Evolutionary conservation across 1,140 invertebrate species (phyloP).

Genomic region (Ceratosolen fusciceps): DNA sequence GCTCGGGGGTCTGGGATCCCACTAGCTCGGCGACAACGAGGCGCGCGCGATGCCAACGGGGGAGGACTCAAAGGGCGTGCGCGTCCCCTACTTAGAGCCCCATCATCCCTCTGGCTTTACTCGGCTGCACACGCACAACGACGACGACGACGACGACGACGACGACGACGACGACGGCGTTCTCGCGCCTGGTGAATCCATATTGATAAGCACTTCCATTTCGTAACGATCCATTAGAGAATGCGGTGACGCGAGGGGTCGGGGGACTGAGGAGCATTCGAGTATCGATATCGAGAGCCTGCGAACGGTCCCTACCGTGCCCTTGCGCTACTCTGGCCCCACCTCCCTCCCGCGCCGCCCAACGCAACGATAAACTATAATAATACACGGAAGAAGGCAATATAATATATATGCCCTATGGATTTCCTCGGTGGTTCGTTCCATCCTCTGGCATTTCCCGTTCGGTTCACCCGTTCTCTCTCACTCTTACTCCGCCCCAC

Average conservation of each 20-base stretch:
- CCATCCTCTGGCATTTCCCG: neutral
- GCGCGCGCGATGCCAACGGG: no score
- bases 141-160: no score
- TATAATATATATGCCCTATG: no score
- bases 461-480: neutral
- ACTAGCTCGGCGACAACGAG: neutral
- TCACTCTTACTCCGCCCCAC: neutral
- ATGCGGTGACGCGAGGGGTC: neutral
- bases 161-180: neutral
- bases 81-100: no score
- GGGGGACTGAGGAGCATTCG: conserved; percentile 10
- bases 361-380: no score
- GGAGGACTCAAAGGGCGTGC: no score
- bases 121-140: no score
- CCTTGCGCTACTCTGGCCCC: neutral
- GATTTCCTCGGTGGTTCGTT: no score
- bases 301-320: conserved; percentile 7
- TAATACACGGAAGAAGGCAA: no score
- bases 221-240: conserved; percentile 46
- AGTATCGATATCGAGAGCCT: conserved; percentile 37
- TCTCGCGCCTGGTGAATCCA: conserved; percentile 36
- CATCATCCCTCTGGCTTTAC: no score
- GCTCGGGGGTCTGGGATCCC: neutral
- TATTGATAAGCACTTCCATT: conserved; percentile 46
- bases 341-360: no score